phyloP scores from a whole-genome alignment of 2,797 vertebrate species.

The Typhlichthys eigenmanni region DNA sequence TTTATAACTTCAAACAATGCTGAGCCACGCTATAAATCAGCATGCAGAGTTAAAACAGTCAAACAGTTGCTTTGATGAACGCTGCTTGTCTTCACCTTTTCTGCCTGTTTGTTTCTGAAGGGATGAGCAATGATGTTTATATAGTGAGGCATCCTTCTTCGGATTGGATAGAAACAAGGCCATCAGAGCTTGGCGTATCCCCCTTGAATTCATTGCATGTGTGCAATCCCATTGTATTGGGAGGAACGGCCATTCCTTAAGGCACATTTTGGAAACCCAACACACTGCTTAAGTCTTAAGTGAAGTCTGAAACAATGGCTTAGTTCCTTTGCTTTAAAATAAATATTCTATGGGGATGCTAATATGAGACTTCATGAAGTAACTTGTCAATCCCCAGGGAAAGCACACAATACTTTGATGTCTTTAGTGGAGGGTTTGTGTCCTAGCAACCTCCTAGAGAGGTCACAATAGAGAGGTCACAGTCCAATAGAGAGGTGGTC shows the following conservation, averaged over 20 bases:
- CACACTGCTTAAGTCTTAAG: slow-evolving; percentile 40
- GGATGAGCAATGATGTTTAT: slow-evolving; percentile 39
- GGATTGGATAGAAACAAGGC: slow-evolving; percentile 65
- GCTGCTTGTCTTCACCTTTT: slow-evolving; percentile 5
- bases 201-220: slow-evolving; percentile 29
- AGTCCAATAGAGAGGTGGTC: background rate
- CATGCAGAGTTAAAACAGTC: too few species aligned
- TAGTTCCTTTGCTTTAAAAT: slow-evolving; percentile 40
- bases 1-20: background rate
- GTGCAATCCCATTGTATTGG: slow-evolving; percentile 53
- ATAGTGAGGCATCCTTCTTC: slow-evolving; percentile 38
- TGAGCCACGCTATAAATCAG: background rate
- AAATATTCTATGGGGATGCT: slow-evolving; percentile 31
- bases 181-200: slow-evolving; percentile 49
- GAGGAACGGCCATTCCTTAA: slow-evolving; percentile 37
- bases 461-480: background rate
- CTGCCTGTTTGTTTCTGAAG: slow-evolving; percentile 10
- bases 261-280: slow-evolving; percentile 62
- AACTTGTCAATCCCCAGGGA: slow-evolving; percentile 41
- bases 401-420: slow-evolving; percentile 42
- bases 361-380: slow-evolving; percentile 49
- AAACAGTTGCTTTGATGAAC: background rate
- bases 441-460: slow-evolving; percentile 19
- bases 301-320: slow-evolving; percentile 48
- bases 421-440: slow-evolving; percentile 26